Evolutionary conservation across 2,113 vertebrate species (phyloP).

Genomic region (Vidua macroura): DNA sequence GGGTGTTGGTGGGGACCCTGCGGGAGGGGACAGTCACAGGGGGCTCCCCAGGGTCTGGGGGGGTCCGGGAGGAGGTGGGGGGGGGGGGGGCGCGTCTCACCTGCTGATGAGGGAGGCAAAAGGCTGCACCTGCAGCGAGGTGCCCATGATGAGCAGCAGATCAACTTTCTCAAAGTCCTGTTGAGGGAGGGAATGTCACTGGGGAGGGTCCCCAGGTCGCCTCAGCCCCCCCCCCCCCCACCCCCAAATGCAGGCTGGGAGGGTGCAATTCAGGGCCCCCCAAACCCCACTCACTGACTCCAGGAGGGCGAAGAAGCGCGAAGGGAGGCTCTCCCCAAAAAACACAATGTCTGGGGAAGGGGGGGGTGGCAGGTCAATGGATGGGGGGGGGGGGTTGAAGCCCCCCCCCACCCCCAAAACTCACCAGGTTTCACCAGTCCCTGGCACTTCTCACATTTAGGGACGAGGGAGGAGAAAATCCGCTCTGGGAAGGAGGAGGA

Average conservation of each 20-base stretch:
- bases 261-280: no score
- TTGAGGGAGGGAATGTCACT: no score
- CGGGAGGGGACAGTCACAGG: not conserved
- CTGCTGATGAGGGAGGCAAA: conserved; percentile 88
- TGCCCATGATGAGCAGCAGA: conserved; percentile 92
- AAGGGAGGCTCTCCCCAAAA: no score
- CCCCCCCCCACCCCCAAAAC: not conserved
- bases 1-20: conserved; percentile 84
- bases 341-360: no score
- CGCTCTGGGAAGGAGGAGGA: conserved; percentile 71
- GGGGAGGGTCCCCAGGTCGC: no score
- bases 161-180: conserved; percentile 88
- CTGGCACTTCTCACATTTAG: conserved; percentile 83
- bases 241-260: no score
- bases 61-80: no score
- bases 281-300: no score
- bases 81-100: conserved; percentile 51
- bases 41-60: not conserved
- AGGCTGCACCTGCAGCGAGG: conserved; percentile 91
- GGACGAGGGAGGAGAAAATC: conserved; percentile 84
- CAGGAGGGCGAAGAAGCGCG: no score
- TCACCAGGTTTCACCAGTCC: conserved; percentile 89
- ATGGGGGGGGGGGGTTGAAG: no score
- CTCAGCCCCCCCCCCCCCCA: no score
- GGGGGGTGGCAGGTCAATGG: no score